Conservation (phyloP, 2,113 vertebrate genomes). For the Alethe castanea region DNA sequence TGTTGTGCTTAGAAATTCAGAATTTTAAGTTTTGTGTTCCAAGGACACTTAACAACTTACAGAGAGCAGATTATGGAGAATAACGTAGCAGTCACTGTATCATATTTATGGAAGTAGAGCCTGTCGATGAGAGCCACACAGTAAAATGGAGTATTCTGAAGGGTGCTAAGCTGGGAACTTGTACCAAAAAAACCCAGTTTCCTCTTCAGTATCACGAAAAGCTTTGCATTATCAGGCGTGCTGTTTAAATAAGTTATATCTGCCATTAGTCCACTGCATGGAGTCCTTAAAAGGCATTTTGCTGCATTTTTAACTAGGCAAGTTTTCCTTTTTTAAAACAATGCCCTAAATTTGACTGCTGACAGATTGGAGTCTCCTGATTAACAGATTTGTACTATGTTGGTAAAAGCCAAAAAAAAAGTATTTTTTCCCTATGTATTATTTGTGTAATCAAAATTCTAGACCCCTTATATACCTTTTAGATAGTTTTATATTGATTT, state of each 20-base stretch:
- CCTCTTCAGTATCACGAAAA: not conserved
- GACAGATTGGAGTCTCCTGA: not conserved
- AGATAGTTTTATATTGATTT: not conserved
- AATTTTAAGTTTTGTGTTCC: not conserved
- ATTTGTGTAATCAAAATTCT: not conserved
- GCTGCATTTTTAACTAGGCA: slow-evolving; percentile 1
- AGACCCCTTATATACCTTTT: not conserved
- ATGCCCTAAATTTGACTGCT: not conserved
- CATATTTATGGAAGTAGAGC: not conserved
- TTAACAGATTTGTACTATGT: not conserved
- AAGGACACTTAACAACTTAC: not conserved
- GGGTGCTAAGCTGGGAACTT: not conserved
- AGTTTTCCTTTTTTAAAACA: slow-evolving; percentile 24
- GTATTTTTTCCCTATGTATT: not conserved
- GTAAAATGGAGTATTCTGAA: not conserved
- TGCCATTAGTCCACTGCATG: not conserved
- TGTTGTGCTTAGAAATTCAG: not conserved
- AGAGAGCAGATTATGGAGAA: not conserved
- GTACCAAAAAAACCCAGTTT: not conserved
- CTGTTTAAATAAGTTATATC: not conserved
- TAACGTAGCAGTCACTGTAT: not conserved
- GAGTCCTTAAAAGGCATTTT: slow-evolving; percentile 16
- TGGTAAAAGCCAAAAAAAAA: not conserved
- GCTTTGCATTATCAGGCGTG: not conserved
- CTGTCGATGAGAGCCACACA: not conserved